These are phyloP conservation scores for Saccostrea glomerata DNA, from an alignment of 1,140 invertebrate genomes.

Conservation along the genomic window DNA sequence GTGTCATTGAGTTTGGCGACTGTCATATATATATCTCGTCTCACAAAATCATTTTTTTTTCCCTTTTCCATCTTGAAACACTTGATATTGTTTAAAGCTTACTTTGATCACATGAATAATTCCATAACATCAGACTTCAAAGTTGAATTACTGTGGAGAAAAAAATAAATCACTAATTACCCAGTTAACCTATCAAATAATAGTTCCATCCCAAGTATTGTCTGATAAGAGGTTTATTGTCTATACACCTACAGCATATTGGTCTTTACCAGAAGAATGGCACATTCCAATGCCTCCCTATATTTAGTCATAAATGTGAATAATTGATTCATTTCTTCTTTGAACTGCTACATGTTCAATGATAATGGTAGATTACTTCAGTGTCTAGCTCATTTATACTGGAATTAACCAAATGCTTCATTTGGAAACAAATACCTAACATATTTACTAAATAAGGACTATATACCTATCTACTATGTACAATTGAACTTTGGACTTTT, in stretches of 20 bases:
- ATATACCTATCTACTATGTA: too few relatives aligned
- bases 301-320: neutral
- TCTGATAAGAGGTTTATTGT: neutral
- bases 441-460: neutral
- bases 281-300: neutral
- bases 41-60: constrained; percentile 12
- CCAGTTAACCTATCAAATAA: neutral
- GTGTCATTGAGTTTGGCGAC: neutral
- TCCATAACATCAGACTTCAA: neutral
- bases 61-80: neutral
- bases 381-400: neutral
- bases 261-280: neutral
- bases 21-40: neutral
- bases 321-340: neutral
- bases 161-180: neutral
- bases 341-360: neutral
- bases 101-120: neutral
- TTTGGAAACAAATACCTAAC: neutral
- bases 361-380: neutral
- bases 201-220: neutral
- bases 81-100: neutral
- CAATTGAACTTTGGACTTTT: too few relatives aligned
- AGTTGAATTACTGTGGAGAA: neutral
- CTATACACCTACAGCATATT: neutral
- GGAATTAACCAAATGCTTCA: neutral